Base-by-base conservation (phyloP, 2,113 vertebrate genomes). In the Bubo scandiacus region DNA sequence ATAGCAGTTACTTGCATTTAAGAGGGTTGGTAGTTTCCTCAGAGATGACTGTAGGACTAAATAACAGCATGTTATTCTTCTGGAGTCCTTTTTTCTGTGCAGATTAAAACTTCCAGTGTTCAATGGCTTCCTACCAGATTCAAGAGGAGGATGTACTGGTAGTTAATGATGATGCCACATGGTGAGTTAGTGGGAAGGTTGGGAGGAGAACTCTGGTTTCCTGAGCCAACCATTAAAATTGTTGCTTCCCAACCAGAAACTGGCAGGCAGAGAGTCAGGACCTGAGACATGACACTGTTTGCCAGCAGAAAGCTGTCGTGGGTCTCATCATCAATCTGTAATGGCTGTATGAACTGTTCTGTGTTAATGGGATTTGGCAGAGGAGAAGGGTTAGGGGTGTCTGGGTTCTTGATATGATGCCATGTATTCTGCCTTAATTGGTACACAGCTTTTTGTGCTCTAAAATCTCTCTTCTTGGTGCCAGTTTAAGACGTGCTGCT, bases 21-120 rank as follows among this genome's bases (percentile, higher is more conserved):
- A 26, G 55, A 49, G 55, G 36, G 22, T 5, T 80, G 54, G 25
- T 65, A 6, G 15, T 29, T 57, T 58, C 26, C 51, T 81, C 62
- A 18, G 43, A 57, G 43, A 2, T 40, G 57, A 4, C 27, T 4
- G 10, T 8, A 54, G 47, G 47, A 34, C 63, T 49, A 29, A 45
- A 9, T 10, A 49, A 6, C 2, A 20, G 26, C 43, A 34, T 59
- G 63, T 77, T 15, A 1, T 58, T 54, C 27, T 63, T 40, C 68
- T 18, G 38, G 59, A 49, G 40, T 27, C 49, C 49, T 36, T 42
- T 66, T 61, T 21, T 19, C 68, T 15, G 18, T 45, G 63, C 43
- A 68, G 38, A 10, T 29, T 1, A 26, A 45, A 40, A 22, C 16
- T 45, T 5, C 0, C 1, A 3, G 0, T 4, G 22, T 10, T 12